phyloP scores from a whole-genome alignment of 2,797 vertebrate species.

The Pseudopleuronectes americanus region DNA sequence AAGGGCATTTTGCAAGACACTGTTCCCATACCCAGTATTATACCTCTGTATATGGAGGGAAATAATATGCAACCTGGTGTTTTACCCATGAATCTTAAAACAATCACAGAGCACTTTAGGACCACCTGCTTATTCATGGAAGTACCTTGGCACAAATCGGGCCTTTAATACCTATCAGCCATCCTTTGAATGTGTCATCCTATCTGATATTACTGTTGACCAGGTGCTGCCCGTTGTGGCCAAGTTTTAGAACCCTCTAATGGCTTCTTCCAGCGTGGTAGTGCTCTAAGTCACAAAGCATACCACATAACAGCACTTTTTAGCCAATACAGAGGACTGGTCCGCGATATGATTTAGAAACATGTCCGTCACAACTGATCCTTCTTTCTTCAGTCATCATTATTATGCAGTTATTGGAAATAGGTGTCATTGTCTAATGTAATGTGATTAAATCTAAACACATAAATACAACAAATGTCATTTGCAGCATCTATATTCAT shows the following conservation, averaged over 20 bases:
- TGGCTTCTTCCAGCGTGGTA: not conserved
- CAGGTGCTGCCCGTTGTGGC: not conserved
- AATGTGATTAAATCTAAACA: too few relatives aligned
- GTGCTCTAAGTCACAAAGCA: not conserved
- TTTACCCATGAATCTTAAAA: not conserved
- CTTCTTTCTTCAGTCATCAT: too few relatives aligned
- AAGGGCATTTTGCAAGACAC: constrained; percentile 29
- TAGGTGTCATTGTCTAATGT: too few relatives aligned
- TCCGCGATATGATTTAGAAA: too few relatives aligned
- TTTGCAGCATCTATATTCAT: too few relatives aligned
- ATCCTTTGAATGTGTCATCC: not conserved
- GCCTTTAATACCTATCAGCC: not conserved
- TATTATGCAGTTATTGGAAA: too few relatives aligned
- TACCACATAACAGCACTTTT: not conserved
- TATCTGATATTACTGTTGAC: not conserved
- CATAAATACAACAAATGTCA: too few relatives aligned
- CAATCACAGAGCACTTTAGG: not conserved
- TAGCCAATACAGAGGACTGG: too few relatives aligned
- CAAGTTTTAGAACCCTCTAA: not conserved
- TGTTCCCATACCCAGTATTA: constrained; percentile 21
- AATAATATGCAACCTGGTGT: not conserved
- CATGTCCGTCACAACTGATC: too few relatives aligned
- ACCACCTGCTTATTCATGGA: not conserved
- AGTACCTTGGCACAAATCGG: not conserved
- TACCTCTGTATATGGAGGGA: constrained; percentile 14